Evolutionary conservation across 2,113 vertebrate species (phyloP), one percentile per base, ranked within the genome.

Genomic region (Salminus brasiliensis): DNA sequence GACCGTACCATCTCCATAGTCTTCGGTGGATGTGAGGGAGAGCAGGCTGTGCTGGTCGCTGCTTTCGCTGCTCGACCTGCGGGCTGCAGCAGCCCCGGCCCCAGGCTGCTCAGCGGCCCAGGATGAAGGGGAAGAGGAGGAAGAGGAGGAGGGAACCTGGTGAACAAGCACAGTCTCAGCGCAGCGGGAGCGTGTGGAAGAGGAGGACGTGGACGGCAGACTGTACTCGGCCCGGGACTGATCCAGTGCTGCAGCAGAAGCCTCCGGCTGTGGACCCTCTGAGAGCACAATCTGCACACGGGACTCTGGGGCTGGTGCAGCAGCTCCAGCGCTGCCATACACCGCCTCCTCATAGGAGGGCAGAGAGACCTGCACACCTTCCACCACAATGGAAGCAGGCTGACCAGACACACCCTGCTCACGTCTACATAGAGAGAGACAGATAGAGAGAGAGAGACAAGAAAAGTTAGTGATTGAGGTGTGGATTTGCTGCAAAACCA

Each of bases 291-390:
- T 99, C 74, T 97, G 97, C 45, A 98, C 95, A 13, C 97, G 93
- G 30, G 95, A 93, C 87, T 97, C 96, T 0, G 92, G 91, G 0
- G 0, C 86, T 72, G n/a, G 79, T 47, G 2, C 69, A 4, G 71
- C 91, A 90, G 82, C 93, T 94, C 49, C 73, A 18, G 95, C 87
- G 82, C 94, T 96, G 86, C 98, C 98, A 1, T 99, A 98, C 16
- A 99, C 98, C 0, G 98, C 98, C 90, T 99, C 98, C 88, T 99
- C 98, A 0, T 99, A 99, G 0, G 98, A 98, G 0, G 98, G 98
- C 34, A 99, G 90, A 0, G 96, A 90, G 70, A 99, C 98, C 81
- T 97, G 98, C 69, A 99, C 95, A 7, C 98, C 98, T 83, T 98
- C 98, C 79, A 99, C 97, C 92, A 98, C 91, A 84, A 99, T 95